A percentile compares a stretch with the other conserved stretches of the same genome.
phyloP scores from a whole-genome alignment of 2,797 vertebrate genomes.

The Morelia viridis region DNA sequence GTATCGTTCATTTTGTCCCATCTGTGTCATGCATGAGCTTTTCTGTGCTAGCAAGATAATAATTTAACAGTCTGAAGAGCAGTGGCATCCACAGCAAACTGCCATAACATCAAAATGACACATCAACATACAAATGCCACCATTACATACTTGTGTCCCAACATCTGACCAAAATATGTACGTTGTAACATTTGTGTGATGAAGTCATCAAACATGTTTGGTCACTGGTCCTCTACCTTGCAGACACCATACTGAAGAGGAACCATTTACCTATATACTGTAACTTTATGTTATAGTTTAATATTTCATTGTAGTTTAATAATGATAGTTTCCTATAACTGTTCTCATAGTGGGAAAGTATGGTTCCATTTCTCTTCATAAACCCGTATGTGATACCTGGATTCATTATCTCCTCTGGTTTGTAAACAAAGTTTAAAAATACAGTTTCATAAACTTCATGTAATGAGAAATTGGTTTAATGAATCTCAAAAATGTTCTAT shows the following conservation, averaged over 20 bases:
- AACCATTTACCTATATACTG: not conserved
- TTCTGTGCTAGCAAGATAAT: not conserved
- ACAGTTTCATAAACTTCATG: not conserved
- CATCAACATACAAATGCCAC: not conserved
- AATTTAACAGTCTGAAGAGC: not conserved
- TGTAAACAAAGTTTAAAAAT: not conserved
- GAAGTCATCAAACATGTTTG: not conserved
- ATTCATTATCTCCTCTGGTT: not conserved
- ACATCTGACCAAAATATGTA: not conserved
- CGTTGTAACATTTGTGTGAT: not conserved
- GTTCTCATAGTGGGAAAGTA: not conserved
- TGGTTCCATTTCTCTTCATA: not conserved
- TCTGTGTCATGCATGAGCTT: not conserved
- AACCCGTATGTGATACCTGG: not conserved
- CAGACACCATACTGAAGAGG: not conserved
- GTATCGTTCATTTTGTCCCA: not conserved
- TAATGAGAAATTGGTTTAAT: not conserved
- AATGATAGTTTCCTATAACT: not conserved
- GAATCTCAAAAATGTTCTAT: not conserved
- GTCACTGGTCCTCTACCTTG: not conserved
- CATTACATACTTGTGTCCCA: not conserved
- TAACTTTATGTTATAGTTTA: not conserved
- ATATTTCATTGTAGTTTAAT: not conserved
- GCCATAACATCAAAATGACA: not conserved
- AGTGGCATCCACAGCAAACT: not conserved